These are phyloP conservation scores for Caenorhabditis angaria DNA, from an alignment of 2,888 invertebrate species.

Conservation along the genomic window DNA sequence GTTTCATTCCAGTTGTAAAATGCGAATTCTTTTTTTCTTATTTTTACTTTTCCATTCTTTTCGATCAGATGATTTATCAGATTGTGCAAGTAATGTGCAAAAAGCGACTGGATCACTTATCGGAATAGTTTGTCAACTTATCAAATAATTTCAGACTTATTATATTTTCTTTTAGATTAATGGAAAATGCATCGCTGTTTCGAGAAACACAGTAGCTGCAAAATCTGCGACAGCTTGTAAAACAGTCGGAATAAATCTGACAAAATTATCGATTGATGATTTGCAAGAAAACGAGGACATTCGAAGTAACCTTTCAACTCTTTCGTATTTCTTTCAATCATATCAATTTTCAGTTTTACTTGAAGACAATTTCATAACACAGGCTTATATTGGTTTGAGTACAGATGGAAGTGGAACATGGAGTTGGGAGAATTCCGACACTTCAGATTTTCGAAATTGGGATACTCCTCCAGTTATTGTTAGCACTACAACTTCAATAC, in stretches of 20 bases:
- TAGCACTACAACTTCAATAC: slow-evolving; percentile 15
- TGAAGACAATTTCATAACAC: not conserved
- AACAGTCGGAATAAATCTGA: not conserved
- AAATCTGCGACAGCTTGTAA: slow-evolving; percentile 1
- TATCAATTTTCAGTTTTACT: slow-evolving; percentile 17
- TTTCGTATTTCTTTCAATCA: not conserved
- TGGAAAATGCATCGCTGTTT: slow-evolving; percentile 20
- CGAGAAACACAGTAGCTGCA: not conserved
- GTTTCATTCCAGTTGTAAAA: not conserved
- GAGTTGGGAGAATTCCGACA: slow-evolving; percentile 20
- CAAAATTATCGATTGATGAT: slow-evolving; percentile 16
- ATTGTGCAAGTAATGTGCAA: not conserved
- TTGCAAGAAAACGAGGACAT: slow-evolving; percentile 17
- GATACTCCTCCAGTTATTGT: slow-evolving; percentile 9
- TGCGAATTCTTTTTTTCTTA: not conserved
- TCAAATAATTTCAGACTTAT: not conserved
- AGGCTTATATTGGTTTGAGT: slow-evolving; percentile 13
- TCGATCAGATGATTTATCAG: not conserved
- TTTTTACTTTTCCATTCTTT: not conserved
- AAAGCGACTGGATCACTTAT: not conserved
- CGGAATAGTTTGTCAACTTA: not conserved
- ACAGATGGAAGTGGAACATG: slow-evolving; percentile 2
- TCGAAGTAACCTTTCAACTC: not conserved
- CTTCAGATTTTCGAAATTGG: slow-evolving; percentile 18
- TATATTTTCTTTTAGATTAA: slow-evolving; percentile 11